A percentile compares a stretch with the other conserved stretches of the same genome.
Evolutionary conservation across 1,140 invertebrate genomes (phyloP).

Genomic region (Drosophila mojavensis): DNA sequence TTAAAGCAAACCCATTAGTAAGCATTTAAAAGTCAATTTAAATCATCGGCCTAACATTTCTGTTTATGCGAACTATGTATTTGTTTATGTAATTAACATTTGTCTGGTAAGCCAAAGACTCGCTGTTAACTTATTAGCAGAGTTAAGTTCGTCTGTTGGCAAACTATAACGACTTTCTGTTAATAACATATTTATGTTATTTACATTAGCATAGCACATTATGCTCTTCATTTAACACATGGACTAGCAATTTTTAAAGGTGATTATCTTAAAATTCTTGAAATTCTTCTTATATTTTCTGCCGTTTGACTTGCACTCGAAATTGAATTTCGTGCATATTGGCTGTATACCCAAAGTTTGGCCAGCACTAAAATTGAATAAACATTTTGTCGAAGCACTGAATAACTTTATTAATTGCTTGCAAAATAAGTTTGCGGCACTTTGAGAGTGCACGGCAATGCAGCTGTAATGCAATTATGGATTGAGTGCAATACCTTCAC

Average conservation of each 20-base stretch:
- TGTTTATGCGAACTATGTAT: neutral
- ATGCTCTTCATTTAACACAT: too few relatives aligned
- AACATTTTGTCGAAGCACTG: conserved; percentile 3
- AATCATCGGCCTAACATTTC: neutral
- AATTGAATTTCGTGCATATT: neutral
- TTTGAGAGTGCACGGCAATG: conserved; percentile 14
- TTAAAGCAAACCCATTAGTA: neutral
- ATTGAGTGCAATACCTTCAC: conserved; percentile 36
- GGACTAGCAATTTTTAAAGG: too few relatives aligned
- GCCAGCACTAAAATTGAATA: conserved; percentile 11
- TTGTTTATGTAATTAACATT: neutral
- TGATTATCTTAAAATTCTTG: too few relatives aligned
- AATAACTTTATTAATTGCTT: conserved; percentile 45
- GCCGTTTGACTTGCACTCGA: neutral
- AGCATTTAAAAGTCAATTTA: neutral
- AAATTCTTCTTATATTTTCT: neutral
- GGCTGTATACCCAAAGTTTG: neutral
- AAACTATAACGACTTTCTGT: neutral
- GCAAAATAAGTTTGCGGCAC: conserved; percentile 24
- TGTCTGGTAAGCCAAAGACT: neutral
- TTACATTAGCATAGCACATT: neutral
- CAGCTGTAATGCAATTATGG: conserved; percentile 57
- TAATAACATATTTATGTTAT: neutral
- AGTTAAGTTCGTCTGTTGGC: neutral
- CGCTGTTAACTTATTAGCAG: neutral